phyloP scores from a whole-genome alignment of 2,888 invertebrate genomes.

The Bimastos eiseni region DNA sequence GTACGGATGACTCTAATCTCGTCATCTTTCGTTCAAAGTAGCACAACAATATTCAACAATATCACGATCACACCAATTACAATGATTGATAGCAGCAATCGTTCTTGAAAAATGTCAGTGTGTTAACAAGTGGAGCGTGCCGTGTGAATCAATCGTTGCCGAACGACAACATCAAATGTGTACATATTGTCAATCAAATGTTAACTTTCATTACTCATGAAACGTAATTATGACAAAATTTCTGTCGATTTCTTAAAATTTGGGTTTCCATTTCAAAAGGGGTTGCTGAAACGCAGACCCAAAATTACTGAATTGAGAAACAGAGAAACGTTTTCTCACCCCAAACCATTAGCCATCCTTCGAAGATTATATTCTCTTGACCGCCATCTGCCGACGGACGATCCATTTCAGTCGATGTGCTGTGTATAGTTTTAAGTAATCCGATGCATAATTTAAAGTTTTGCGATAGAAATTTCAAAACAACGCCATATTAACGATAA shows the following conservation, averaged over 20 bases:
- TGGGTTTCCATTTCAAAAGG: background rate
- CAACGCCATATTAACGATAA: background rate
- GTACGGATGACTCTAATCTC: background rate
- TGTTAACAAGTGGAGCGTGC: background rate
- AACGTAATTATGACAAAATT: background rate
- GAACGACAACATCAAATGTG: background rate
- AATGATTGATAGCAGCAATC: background rate
- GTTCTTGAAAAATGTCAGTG: background rate
- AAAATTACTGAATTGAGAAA: background rate
- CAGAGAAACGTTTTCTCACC: background rate
- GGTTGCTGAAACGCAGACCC: background rate
- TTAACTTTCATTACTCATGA: no score
- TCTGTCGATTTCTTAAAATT: background rate
- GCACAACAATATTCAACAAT: background rate
- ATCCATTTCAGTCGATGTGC: background rate
- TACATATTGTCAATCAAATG: background rate
- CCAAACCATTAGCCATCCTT: conserved; percentile 1
- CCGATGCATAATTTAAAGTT: background rate
- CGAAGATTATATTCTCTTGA: background rate
- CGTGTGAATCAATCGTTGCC: background rate
- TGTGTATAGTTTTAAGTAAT: conserved; percentile 1
- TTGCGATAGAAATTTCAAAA: background rate
- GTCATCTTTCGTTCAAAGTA: background rate
- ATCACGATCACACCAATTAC: background rate
- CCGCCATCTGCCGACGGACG: background rate